Evolutionary conservation across 2,797 vertebrate species (phyloP).

Genomic region (Alfaro cultratus): DNA sequence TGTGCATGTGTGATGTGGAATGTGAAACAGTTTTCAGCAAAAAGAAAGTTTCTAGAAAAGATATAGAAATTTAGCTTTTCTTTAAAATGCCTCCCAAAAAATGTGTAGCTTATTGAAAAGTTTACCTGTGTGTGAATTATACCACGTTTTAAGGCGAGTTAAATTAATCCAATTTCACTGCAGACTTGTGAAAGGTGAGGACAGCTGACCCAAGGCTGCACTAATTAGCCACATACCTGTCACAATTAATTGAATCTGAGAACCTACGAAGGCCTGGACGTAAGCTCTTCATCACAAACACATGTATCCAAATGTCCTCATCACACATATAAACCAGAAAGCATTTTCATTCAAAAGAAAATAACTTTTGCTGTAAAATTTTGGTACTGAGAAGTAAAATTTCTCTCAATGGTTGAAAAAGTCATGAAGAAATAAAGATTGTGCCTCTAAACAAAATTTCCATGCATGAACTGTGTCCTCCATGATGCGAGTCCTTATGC

Average conservation of each 20-base stretch:
- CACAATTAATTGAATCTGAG: slow-evolving; percentile 64
- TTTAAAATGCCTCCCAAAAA: slow-evolving; percentile 5
- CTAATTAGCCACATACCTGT: slow-evolving; percentile 75
- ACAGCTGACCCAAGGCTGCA: slow-evolving; percentile 65
- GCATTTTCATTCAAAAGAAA: not conserved
- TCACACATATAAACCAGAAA: not conserved
- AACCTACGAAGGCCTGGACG: slow-evolving; percentile 45
- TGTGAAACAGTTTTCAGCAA: not conserved
- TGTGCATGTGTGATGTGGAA: not conserved
- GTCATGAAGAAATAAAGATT: slow-evolving; percentile 1
- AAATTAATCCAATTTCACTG: slow-evolving; percentile 80
- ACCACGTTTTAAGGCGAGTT: slow-evolving; percentile 50
- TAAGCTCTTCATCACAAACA: slow-evolving; percentile 36
- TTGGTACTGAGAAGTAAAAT: not conserved
- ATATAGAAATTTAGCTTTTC: slow-evolving; percentile 12
- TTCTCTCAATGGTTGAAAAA: slow-evolving; percentile 5
- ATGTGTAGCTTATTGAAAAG: slow-evolving; percentile 46
- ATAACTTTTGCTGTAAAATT: not conserved
- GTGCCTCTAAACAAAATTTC: slow-evolving; percentile 5
- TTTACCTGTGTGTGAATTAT: slow-evolving; percentile 53
- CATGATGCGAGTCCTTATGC: slow-evolving; percentile 68
- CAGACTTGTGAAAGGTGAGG: slow-evolving; percentile 70
- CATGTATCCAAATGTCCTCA: slow-evolving; percentile 5
- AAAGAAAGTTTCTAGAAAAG: not conserved
- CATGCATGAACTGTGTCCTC: slow-evolving; percentile 28